phyloP scores from a whole-genome alignment of 2,888 invertebrate species.

The Drosophila pegasa region DNA sequence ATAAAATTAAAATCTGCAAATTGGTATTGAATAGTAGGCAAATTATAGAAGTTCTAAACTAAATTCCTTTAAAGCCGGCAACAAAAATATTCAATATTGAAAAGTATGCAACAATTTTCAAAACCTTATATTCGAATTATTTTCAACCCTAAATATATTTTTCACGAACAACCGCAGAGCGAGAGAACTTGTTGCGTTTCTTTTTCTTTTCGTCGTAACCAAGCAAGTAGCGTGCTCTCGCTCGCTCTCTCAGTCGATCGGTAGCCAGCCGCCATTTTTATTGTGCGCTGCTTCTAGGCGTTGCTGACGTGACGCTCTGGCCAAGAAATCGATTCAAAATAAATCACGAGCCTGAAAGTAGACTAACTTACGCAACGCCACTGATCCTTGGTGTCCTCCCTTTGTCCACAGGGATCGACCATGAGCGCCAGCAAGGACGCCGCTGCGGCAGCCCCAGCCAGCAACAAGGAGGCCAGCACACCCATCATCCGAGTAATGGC shows the following conservation, averaged over 20 bases:
- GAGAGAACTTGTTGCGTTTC: conserved; percentile 61
- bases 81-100: conserved; percentile 60
- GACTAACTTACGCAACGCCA: conserved; percentile 40
- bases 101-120: conserved; percentile 76
- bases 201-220: conserved; percentile 18
- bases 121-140: conserved; percentile 61
- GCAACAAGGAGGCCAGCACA: conserved; percentile 12
- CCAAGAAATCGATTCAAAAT: conserved; percentile 53
- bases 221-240: conserved; percentile 51
- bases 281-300: conserved; percentile 75
- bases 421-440: conserved; percentile 63
- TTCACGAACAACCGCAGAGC: conserved; percentile 38
- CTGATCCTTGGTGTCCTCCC: conserved; percentile 57
- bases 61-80: conserved; percentile 56
- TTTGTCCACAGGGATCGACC: neutral
- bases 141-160: conserved; percentile 70
- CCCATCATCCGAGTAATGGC: conserved; percentile 66
- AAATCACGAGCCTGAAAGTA: conserved; percentile 72
- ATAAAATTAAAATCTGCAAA: neutral
- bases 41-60: neutral
- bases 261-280: conserved; percentile 67
- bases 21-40: neutral
- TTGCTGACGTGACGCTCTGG: conserved; percentile 74
- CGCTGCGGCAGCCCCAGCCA: conserved; percentile 3
- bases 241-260: conserved; percentile 48